Conservation (phyloP, 1,140 invertebrate genomes). For the Octopus sinensis region DNA sequence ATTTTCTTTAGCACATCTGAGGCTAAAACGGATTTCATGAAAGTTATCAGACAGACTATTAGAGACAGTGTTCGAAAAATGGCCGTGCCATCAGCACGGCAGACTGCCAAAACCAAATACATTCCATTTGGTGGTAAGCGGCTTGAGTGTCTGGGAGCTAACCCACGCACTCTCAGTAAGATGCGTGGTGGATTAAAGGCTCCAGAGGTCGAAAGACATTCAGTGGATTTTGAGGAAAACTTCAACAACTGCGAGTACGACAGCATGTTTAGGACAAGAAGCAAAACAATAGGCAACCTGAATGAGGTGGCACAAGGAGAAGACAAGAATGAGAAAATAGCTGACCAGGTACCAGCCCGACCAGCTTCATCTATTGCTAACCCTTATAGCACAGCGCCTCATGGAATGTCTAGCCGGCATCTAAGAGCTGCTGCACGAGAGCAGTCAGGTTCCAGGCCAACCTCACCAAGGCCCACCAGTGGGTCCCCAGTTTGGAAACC, state of each 20-base stretch:
- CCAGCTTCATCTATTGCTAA: conserved; percentile 90
- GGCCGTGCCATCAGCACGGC: conserved; percentile 32
- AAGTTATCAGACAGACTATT: conserved; percentile 93
- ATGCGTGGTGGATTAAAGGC: conserved; percentile 57
- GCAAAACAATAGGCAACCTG: conserved; percentile 82
- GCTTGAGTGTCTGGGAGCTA: conserved; percentile 30
- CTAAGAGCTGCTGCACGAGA: conserved; percentile 87
- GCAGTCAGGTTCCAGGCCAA: conserved; percentile 67
- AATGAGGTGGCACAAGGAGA: conserved; percentile 73
- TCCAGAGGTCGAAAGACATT: conserved; percentile 73
- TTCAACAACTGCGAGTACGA: conserved; percentile 63
- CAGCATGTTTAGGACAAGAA: conserved; percentile 75
- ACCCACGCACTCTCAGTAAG: conserved; percentile 65
- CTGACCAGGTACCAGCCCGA: conserved; percentile 62
- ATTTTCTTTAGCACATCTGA: conserved; percentile 74
- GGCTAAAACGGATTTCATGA: conserved; percentile 92
- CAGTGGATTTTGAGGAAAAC: conserved; percentile 75
- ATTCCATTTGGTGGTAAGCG: conserved; percentile 40
- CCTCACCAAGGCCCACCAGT: conserved; percentile 40
- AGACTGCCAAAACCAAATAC: conserved; percentile 31
- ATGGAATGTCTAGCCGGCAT: conserved; percentile 81
- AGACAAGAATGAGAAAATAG: conserved; percentile 72
- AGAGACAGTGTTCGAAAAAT: conserved; percentile 66
- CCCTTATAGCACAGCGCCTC: conserved; percentile 72
- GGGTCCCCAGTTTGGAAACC: conserved; percentile 89